Base-by-base conservation (phyloP, 1,140 invertebrate genomes). In the Leptopilina boulardi region DNA sequence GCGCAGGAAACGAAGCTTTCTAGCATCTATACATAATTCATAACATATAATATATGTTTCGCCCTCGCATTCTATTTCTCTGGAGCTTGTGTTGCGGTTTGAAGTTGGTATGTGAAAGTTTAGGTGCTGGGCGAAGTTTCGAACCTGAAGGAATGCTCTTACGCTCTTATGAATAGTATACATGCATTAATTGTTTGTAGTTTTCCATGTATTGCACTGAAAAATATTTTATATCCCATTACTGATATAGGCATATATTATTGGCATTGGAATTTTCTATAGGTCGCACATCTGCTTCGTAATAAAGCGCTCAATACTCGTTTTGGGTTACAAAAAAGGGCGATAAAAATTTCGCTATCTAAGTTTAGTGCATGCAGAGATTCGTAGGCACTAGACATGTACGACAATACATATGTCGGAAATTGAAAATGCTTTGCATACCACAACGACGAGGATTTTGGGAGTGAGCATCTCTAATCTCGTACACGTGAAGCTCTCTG, bases 341-440 rank as follows among this genome's bases (percentile, higher is more conserved):
- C 21, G 21, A 19, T 56, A 56, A 56, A 56, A 56, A 56, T 18
- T 21, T 56, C 54, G 19, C 21, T 19, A 56, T 56, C 9, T 56
- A 23, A 9, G 5, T 23, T 23, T 19, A 21, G 21, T 11, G 21
- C 10, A 23, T 21, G 21, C 19, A 56, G 54, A 56, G 54, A 56
- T 56, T 21, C 54, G 54, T 56, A 56, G 54, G 54, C 54, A 56
- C 21, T 56, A 56, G 54, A 19, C 54, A 56, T 56, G 54, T 56
- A 56, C 54, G 54, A 56, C 54, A 23, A 56, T 56, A 56, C 54
- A 19, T 10, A 56, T 56, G 54, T 56, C 19, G 54, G 54, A 56
- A 56, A 56, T 56, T 56, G 54, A 56, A 56, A 56, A 56, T 56
- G 54, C 54, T 56, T 56, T 56, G 54, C 54, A 56, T 56, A 56